Percentiles rank a stretch among this genome's conserved stretches.
These are phyloP conservation scores for Synanthedon tipuliformis DNA, from an alignment of 2,888 invertebrate genomes.

Conservation along the genomic window DNA sequence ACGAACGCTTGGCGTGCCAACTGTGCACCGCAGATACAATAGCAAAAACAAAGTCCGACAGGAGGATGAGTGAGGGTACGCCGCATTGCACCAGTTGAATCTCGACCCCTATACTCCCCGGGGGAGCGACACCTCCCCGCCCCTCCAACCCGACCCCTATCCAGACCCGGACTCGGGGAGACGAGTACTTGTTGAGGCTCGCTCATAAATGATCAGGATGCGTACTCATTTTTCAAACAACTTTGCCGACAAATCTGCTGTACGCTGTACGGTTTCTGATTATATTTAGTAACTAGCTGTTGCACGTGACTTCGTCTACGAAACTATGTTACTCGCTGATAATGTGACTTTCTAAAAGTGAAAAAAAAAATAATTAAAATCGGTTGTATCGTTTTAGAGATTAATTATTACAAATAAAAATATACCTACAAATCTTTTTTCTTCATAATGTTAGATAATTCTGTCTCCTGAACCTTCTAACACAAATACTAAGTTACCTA, in stretches of 20 bases:
- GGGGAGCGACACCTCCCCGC: constrained; percentile 9
- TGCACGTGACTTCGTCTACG: too few species aligned
- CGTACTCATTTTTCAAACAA: constrained; percentile 15
- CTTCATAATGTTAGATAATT: too few species aligned
- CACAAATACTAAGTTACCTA: too few species aligned
- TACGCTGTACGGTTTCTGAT: background rate
- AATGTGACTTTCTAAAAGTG: too few species aligned
- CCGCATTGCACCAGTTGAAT: constrained; percentile 71
- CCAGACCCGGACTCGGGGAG: constrained; percentile 12
- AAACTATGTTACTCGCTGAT: too few species aligned
- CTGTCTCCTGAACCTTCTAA: too few species aligned
- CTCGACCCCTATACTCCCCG: constrained; percentile 36
- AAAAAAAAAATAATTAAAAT: too few species aligned
- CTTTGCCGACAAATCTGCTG: background rate
- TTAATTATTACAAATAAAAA: too few species aligned
- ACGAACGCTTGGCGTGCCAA: constrained; percentile 38
- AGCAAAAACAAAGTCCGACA: constrained; percentile 37
- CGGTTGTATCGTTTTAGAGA: too few species aligned
- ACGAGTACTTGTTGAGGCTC: constrained; percentile 54
- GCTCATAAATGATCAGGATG: constrained; percentile 22
- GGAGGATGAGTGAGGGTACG: constrained; percentile 44
- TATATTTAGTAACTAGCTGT: too few species aligned
- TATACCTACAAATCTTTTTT: too few species aligned
- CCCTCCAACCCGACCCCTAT: constrained; percentile 10
- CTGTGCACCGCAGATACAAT: constrained; percentile 30